phyloP scores from a whole-genome alignment of 2,888 invertebrate genomes.

The Phortica okadai region DNA sequence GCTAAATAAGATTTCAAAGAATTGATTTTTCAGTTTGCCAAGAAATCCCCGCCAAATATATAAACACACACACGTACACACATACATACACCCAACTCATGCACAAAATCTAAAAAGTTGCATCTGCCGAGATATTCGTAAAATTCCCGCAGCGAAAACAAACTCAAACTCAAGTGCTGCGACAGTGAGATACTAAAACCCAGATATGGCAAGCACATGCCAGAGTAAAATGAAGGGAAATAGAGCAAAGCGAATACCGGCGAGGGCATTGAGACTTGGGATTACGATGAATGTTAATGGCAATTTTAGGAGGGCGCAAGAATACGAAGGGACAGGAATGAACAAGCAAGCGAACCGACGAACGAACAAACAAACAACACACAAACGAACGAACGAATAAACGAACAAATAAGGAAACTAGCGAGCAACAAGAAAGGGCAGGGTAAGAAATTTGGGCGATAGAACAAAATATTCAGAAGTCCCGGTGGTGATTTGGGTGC shows the following conservation, averaged over 20 bases:
- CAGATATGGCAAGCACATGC: conserved; percentile 62
- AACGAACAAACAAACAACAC: neutral
- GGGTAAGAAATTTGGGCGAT: conserved; percentile 41
- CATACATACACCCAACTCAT: neutral
- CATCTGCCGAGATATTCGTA: conserved; percentile 2
- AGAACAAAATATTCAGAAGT: conserved; percentile 67
- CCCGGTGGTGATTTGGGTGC: conserved; percentile 68
- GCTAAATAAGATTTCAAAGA: neutral
- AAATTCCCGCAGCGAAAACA: conserved; percentile 14
- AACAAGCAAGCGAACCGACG: conserved; percentile 39
- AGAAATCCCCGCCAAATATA: conserved; percentile 15
- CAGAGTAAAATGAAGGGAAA: neutral
- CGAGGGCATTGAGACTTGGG: conserved; percentile 62
- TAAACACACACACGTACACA: conserved; percentile 1
- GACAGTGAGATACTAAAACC: conserved; percentile 56
- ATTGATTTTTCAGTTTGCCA: conserved; percentile 26
- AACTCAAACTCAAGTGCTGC: conserved; percentile 18
- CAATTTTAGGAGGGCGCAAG: conserved; percentile 46
- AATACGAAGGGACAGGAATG: conserved; percentile 9
- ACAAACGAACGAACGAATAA: neutral
- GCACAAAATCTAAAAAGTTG: conserved; percentile 19
- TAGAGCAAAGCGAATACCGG: conserved; percentile 31
- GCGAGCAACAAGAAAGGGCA: neutral
- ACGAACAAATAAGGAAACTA: neutral
- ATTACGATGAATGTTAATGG: conserved; percentile 52